These are phyloP conservation scores for Harpegnathos saltator DNA, from an alignment of 1,140 invertebrate species.

Conservation along the genomic window DNA sequence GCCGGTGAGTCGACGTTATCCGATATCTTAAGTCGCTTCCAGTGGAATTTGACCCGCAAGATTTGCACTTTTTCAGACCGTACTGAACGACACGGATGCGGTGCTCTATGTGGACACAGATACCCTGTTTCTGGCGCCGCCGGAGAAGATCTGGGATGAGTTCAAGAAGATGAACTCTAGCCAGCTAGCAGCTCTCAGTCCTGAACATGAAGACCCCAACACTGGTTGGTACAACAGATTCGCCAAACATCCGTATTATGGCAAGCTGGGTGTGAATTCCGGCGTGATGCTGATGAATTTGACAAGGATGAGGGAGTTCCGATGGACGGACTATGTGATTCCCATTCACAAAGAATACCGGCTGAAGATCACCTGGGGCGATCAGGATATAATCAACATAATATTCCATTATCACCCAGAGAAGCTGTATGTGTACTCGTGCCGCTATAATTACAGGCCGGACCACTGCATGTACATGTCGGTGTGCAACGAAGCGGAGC, in stretches of 20 bases:
- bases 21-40: background rate
- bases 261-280: conserved; percentile 95
- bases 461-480: conserved; percentile 98
- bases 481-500: conserved; percentile 92
- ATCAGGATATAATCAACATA: conserved; percentile 99
- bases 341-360: conserved; percentile 95
- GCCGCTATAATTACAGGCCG: conserved; percentile 96
- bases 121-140: conserved; percentile 93
- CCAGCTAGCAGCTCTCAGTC: conserved; percentile 94
- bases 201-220: conserved; percentile 96
- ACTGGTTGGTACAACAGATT: conserved; percentile 98
- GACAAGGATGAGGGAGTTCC: conserved; percentile 94
- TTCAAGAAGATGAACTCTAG: conserved; percentile 94
- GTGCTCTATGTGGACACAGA: conserved; percentile 98
- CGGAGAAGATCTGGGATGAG: conserved; percentile 93
- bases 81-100: conserved; percentile 93
- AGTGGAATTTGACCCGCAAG: background rate
- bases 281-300: conserved; percentile 99
- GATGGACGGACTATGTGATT: conserved; percentile 94
- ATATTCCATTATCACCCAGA: conserved; percentile 97
- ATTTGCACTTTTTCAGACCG: conserved; percentile 87
- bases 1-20: conserved; percentile 89
- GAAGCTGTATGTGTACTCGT: conserved; percentile 93
- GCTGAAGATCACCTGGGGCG: conserved; percentile 97
- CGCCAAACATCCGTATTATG: conserved; percentile 97